Conservation (phyloP, 1,140 invertebrate species). For the Drosophila rufa region DNA sequence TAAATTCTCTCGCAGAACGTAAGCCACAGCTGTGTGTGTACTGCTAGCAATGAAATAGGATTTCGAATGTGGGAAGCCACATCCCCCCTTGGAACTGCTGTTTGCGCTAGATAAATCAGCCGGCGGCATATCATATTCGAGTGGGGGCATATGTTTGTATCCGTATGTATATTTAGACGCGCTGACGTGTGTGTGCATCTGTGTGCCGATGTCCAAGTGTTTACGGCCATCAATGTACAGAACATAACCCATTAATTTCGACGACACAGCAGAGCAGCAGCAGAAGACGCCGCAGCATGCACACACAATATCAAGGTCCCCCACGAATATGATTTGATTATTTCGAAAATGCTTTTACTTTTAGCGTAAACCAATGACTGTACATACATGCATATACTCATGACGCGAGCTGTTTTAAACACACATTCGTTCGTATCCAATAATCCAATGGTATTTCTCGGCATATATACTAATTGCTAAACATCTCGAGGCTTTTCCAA, state of each 20-base stretch:
- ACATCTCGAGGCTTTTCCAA: conserved; percentile 28
- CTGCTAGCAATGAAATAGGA: conserved; percentile 66
- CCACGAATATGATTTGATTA: conserved; percentile 28
- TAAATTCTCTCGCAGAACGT: conserved; percentile 52
- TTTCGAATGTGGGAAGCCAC: conserved; percentile 45
- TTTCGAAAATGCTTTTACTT: conserved; percentile 48
- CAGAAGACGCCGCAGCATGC: conserved; percentile 31
- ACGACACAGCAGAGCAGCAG: conserved; percentile 22
- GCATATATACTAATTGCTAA: conserved; percentile 22
- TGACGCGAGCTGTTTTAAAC: conserved; percentile 32
- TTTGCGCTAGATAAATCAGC: conserved; percentile 68
- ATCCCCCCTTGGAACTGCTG: conserved; percentile 18
- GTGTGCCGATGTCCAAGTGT: conserved; percentile 47
- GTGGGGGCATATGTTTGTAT: conserved; percentile 43
- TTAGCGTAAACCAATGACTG: conserved; percentile 39
- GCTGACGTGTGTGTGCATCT: conserved; percentile 42
- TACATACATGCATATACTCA: conserved; percentile 30
- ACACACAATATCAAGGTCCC: conserved; percentile 55
- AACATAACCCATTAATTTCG: conserved; percentile 60
- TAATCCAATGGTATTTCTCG: conserved; percentile 37
- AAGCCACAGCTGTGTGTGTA: conserved; percentile 38
- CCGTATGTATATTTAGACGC: conserved; percentile 51
- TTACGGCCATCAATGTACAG: conserved; percentile 50
- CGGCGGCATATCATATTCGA: conserved; percentile 66
- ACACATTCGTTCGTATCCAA: conserved; percentile 25